These are phyloP conservation scores for Echinometra lucunter DNA, from an alignment of 53 echinoderm and acorn worm species.

Conservation along the genomic window DNA sequence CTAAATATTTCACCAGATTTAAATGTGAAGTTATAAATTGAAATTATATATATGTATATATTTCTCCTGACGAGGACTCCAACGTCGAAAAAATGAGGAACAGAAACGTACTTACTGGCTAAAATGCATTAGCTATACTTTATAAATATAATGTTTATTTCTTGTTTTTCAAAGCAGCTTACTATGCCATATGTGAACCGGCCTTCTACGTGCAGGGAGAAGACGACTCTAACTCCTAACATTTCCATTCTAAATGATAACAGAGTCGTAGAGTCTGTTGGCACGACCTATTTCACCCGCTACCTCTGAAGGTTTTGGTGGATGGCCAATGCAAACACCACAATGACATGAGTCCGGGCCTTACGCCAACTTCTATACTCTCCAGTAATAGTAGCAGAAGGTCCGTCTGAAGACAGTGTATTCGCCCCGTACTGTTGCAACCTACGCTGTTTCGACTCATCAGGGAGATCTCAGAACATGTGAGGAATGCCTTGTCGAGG, in stretches of 20 bases:
- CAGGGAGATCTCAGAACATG: background rate
- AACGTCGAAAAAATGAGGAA: too few species aligned
- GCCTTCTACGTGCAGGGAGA: background rate
- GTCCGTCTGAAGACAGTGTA: background rate
- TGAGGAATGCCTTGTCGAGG: background rate
- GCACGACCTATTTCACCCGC: background rate
- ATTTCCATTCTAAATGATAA: background rate
- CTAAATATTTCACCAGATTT: too few species aligned
- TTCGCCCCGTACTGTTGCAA: background rate
- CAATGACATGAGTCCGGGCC: conserved; percentile 20
- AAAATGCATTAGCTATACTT: too few species aligned
- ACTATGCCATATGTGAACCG: too few species aligned
- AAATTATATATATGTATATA: too few species aligned
- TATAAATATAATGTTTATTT: too few species aligned
- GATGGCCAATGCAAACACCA: background rate
- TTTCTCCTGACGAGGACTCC: too few species aligned
- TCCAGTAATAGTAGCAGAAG: background rate
- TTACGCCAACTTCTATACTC: background rate
- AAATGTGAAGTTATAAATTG: too few species aligned
- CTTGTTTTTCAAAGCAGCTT: too few species aligned
- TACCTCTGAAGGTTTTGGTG: background rate
- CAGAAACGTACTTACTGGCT: too few species aligned
- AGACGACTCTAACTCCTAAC: background rate
- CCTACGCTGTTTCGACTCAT: background rate
- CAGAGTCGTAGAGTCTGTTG: background rate